Conservation (phyloP, 2,113 vertebrate genomes). For the Oceanodroma tethys region DNA sequence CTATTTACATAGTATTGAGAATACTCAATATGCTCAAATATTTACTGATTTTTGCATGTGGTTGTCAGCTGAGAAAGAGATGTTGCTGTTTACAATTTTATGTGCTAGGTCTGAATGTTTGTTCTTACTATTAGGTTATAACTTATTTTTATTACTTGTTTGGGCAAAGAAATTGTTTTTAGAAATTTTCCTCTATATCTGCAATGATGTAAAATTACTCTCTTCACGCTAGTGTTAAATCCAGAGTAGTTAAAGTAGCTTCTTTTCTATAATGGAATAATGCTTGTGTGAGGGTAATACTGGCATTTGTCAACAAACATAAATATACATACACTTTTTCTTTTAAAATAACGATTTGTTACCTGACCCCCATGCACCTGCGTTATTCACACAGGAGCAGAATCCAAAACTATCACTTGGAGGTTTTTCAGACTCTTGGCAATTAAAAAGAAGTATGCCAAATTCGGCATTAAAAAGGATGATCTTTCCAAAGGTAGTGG, state of each 20-base stretch:
- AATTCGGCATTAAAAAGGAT: background rate
- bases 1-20: constrained; percentile 9
- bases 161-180: background rate
- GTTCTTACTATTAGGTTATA: background rate
- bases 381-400: background rate
- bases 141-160: background rate
- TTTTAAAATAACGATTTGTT: background rate
- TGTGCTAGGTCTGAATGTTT: background rate
- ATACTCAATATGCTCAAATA: constrained; percentile 4
- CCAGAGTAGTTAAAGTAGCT: background rate
- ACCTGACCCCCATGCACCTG: background rate
- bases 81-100: background rate
- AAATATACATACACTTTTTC: background rate
- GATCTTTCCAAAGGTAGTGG: background rate
- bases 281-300: background rate
- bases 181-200: background rate
- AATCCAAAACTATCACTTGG: background rate
- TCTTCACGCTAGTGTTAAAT: background rate
- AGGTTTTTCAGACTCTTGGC: background rate
- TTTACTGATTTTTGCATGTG: constrained; percentile 7
- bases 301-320: background rate
- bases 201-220: background rate
- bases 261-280: background rate
- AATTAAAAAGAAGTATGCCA: background rate
- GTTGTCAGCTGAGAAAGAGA: background rate